Evolutionary conservation across 2,797 vertebrate genomes (phyloP).

Genomic region (Danio choprae): DNA sequence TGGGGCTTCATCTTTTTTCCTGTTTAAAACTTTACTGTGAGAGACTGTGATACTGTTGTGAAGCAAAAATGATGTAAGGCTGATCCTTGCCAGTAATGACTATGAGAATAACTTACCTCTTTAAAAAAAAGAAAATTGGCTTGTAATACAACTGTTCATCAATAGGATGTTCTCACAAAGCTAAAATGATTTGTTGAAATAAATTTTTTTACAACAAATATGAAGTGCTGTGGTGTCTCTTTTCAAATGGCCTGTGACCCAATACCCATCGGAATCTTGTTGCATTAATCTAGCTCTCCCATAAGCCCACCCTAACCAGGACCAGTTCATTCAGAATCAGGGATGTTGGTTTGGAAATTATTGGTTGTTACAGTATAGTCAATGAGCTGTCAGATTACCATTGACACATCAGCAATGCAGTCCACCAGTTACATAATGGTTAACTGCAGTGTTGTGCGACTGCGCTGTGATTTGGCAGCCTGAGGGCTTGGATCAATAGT

Average conservation of each 20-base stretch:
- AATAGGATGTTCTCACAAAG: constrained; percentile 62
- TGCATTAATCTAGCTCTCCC: not conserved
- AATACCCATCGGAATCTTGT: not conserved
- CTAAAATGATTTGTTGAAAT: constrained; percentile 77
- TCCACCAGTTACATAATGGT: constrained; percentile 70
- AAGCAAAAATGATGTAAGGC: constrained; percentile 56
- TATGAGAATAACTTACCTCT: constrained; percentile 54
- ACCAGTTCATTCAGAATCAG: constrained; percentile 59
- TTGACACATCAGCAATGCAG: constrained; percentile 70
- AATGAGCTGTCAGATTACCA: constrained; percentile 71
- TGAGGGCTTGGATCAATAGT: constrained; percentile 67
- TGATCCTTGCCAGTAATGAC: constrained; percentile 60
- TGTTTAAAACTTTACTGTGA: constrained; percentile 66
- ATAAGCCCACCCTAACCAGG: constrained; percentile 39
- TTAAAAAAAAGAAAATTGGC: constrained; percentile 57
- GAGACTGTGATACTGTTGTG: constrained; percentile 68
- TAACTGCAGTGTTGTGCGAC: constrained; percentile 58
- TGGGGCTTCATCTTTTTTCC: constrained; percentile 53
- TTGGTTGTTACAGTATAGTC: constrained; percentile 69
- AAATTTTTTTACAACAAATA: constrained; percentile 67
- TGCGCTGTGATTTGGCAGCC: constrained; percentile 63
- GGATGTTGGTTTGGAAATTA: constrained; percentile 75
- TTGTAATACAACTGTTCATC: constrained; percentile 58
- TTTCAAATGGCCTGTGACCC: not conserved
- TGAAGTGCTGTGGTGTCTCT: constrained; percentile 18